A percentile compares a stretch with the other conserved stretches of the same genome.
These are phyloP conservation scores for Kryptolebias ocellatus DNA, from an alignment of 2,797 vertebrate genomes.

Conservation along the genomic window DNA sequence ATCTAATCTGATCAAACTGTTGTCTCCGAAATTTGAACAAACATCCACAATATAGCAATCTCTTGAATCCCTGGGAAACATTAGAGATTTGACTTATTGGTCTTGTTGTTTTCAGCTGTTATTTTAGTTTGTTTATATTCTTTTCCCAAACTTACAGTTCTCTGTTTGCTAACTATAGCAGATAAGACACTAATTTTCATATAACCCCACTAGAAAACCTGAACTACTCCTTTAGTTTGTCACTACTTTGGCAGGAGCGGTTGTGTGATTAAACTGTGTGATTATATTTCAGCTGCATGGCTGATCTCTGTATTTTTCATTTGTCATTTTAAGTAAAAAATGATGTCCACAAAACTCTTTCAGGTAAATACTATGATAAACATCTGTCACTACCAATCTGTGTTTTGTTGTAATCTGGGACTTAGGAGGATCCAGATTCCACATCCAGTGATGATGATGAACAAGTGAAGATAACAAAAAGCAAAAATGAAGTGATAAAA, in stretches of 20 bases:
- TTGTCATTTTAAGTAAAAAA: neutral
- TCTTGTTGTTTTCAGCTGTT: no score
- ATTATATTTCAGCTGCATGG: neutral
- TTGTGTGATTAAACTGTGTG: neutral
- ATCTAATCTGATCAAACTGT: no score
- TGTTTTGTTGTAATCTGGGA: neutral
- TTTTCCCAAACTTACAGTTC: neutral
- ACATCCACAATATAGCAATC: neutral
- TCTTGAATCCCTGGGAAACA: neutral
- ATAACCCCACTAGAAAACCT: neutral
- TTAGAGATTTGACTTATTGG: no score
- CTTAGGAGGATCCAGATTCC: neutral
- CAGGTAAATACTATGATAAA: neutral
- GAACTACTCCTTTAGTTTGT: neutral
- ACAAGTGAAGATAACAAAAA: neutral
- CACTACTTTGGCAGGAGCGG: neutral
- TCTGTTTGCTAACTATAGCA: neutral
- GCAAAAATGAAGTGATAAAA: no score
- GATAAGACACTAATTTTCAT: neutral
- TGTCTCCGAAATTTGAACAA: no score
- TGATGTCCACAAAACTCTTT: neutral
- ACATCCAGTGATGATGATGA: no score
- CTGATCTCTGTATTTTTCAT: constrained; percentile 3
- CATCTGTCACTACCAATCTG: neutral
- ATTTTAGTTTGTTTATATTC: neutral